Evolutionary conservation across 2,113 vertebrate species (phyloP).

Genomic region (Neotoma lepida): DNA sequence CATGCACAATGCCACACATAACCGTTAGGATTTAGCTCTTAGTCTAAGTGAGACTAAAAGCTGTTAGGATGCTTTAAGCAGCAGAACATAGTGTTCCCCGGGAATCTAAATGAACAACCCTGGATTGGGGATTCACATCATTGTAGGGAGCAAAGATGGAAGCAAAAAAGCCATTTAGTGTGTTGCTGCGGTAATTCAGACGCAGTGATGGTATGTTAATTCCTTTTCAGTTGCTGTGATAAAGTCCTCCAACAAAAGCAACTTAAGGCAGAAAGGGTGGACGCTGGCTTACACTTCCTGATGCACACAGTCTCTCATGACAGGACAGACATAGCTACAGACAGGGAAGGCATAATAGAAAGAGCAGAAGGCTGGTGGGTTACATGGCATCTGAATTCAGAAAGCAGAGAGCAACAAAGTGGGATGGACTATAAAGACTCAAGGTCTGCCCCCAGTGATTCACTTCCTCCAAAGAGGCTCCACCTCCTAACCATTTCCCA

Average conservation of each 20-base stretch:
- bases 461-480: neutral
- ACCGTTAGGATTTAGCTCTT: neutral
- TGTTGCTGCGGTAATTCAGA: neutral
- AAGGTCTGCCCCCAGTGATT: neutral
- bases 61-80: neutral
- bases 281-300: neutral
- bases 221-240: neutral
- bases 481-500: neutral
- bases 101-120: neutral
- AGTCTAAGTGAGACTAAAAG: neutral
- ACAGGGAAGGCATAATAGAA: neutral
- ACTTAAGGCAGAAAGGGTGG: neutral
- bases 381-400: neutral
- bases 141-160: neutral
- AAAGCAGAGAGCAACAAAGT: neutral
- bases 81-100: neutral
- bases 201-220: no score
- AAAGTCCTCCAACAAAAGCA: neutral
- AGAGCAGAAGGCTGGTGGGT: neutral
- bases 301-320: neutral
- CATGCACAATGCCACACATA: neutral
- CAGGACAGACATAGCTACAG: neutral
- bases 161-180: neutral
- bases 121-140: neutral
- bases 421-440: neutral